Evolutionary conservation across 23 tunicate species (phyloP).

Genomic region (Ascidia mentula): DNA sequence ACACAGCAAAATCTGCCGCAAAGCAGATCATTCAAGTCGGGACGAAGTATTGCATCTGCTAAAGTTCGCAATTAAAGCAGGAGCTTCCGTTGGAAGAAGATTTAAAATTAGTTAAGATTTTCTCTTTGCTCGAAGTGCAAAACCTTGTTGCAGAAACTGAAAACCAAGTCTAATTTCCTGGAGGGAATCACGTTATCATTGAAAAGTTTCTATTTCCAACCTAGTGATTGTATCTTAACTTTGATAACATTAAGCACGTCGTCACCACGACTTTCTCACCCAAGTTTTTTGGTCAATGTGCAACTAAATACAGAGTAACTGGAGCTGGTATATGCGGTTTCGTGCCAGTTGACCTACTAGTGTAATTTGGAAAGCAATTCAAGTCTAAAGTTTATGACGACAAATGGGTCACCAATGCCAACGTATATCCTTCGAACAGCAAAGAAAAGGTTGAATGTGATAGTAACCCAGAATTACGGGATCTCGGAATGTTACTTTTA

Average conservation of each 20-base stretch:
- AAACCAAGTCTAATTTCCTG: neutral
- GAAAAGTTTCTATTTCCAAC: no score
- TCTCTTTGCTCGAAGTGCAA: neutral
- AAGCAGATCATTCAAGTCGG: neutral
- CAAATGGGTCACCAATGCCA: no score
- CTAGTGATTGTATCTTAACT: neutral
- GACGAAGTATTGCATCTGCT: neutral
- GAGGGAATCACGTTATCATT: neutral
- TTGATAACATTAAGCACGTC: neutral
- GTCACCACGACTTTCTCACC: neutral
- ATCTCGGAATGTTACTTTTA: no score
- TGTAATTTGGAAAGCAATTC: no score
- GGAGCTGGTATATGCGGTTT: neutral
- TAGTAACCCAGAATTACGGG: no score
- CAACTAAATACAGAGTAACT: neutral
- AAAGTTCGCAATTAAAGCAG: neutral
- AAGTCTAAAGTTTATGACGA: no score
- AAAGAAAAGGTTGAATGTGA: no score
- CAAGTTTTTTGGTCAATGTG: neutral
- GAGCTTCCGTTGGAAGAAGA: neutral
- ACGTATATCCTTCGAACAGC: no score
- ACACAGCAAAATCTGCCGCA: neutral
- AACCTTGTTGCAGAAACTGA: neutral
- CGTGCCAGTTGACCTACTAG: neutral
- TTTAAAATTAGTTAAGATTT: neutral